These are phyloP conservation scores for Sabellastarte sp. DNA, from an alignment of 2,888 invertebrate species.

Conservation along the genomic window DNA sequence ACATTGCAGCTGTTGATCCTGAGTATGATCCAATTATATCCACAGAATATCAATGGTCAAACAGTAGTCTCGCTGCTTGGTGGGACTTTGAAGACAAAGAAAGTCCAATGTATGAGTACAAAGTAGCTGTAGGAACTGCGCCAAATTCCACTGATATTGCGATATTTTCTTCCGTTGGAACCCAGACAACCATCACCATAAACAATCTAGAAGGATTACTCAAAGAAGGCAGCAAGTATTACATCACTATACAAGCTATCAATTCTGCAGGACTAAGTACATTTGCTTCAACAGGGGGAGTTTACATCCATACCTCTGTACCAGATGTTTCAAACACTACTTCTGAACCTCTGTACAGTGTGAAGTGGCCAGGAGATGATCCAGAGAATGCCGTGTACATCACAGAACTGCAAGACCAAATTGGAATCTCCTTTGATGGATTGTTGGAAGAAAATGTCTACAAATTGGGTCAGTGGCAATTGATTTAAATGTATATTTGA, in stretches of 20 bases:
- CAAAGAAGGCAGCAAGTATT: neutral
- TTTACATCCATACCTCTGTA: neutral
- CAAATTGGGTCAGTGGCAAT: too few species aligned
- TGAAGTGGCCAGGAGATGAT: too few species aligned
- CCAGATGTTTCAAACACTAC: neutral
- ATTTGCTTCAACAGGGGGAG: neutral
- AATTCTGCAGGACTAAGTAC: neutral
- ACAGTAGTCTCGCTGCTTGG: neutral
- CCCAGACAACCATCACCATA: neutral
- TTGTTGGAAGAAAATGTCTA: too few species aligned
- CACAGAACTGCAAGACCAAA: too few species aligned
- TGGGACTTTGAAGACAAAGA: neutral
- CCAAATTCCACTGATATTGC: neutral
- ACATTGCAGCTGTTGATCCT: slow-evolving; percentile 1
- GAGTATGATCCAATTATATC: neutral
- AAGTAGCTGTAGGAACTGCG: neutral
- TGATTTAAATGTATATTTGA: too few species aligned
- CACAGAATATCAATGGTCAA: neutral
- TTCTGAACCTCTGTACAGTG: too few species aligned
- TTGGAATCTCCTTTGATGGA: too few species aligned
- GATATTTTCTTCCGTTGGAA: neutral
- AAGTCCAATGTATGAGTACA: neutral
- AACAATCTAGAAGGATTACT: neutral
- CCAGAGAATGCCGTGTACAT: too few species aligned
- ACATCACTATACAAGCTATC: neutral